Conservation (phyloP, 2,113 vertebrate species). For the Brienomyrus brachyistius region DNA sequence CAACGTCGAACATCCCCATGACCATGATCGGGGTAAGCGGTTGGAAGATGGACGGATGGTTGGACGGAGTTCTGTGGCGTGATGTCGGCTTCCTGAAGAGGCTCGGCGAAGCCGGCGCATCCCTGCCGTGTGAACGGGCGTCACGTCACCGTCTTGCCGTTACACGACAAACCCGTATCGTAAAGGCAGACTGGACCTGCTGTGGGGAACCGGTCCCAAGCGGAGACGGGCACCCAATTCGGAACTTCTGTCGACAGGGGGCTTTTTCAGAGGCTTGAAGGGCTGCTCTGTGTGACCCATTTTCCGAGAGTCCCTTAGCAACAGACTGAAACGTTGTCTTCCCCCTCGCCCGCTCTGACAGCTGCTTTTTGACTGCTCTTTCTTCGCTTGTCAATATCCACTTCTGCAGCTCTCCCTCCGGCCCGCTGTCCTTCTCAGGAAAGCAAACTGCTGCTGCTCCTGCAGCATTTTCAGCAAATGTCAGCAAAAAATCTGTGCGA, state of each 20-base stretch:
- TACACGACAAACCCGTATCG: neutral
- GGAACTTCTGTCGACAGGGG: constrained; percentile 8
- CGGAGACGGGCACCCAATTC: neutral
- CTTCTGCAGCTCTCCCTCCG: constrained; percentile 2
- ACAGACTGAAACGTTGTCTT: constrained; percentile 1
- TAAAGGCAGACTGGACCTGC: neutral
- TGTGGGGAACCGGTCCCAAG: neutral
- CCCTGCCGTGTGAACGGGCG: neutral
- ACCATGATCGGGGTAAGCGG: neutral
- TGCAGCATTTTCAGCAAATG: neutral
- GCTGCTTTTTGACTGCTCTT: constrained; percentile 25
- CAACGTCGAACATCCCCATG: neutral
- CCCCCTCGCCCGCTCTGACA: neutral
- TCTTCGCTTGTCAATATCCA: constrained; percentile 29
- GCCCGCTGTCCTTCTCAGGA: neutral
- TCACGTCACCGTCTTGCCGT: neutral
- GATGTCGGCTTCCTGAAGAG: neutral
- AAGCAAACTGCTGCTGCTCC: neutral
- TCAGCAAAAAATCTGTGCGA: neutral
- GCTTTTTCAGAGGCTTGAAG: constrained; percentile 7
- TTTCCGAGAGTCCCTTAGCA: constrained; percentile 14
- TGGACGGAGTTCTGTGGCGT: neutral
- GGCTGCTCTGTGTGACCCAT: neutral
- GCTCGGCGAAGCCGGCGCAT: neutral
- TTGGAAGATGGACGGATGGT: neutral